These are phyloP conservation scores for Callinectes sapidus DNA, from an alignment of 2,888 invertebrate species.

Conservation along the genomic window DNA sequence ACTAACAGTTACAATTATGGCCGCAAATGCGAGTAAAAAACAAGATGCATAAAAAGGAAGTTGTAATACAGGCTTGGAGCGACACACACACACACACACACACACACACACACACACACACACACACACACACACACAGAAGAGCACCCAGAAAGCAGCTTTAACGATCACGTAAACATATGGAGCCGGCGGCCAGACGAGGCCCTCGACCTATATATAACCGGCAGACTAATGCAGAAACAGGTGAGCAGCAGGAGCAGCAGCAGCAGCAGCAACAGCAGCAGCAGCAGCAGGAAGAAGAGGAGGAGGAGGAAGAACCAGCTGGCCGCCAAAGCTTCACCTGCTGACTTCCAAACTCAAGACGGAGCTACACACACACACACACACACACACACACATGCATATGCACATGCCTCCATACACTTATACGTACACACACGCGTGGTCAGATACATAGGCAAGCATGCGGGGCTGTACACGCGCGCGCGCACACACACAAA, in stretches of 20 bases:
- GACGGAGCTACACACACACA: conserved; percentile 9
- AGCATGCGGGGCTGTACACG: not conserved
- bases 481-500: not conserved
- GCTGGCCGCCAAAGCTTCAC: conserved; percentile 15
- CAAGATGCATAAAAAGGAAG: not conserved
- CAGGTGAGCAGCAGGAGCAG: not conserved
- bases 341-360: conserved; percentile 3
- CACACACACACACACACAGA: conserved; percentile 39
- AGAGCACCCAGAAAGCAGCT: not conserved
- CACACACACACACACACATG: not conserved
- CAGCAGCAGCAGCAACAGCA: not conserved
- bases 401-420: not conserved
- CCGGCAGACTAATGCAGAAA: conserved; percentile 29
- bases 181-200: conserved; percentile 20
- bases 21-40: not conserved
- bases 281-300: not conserved
- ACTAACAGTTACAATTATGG: not conserved
- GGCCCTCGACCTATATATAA: conserved; percentile 26
- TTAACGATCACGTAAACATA: conserved; percentile 27
- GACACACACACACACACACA: conserved; percentile 35
- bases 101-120: conserved; percentile 51
- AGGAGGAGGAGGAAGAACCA: not conserved
- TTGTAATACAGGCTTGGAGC: not conserved
- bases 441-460: not conserved
- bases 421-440: not conserved